phyloP scores from a whole-genome alignment of 2,797 vertebrate genomes.

The Sebastes diaconus region DNA sequence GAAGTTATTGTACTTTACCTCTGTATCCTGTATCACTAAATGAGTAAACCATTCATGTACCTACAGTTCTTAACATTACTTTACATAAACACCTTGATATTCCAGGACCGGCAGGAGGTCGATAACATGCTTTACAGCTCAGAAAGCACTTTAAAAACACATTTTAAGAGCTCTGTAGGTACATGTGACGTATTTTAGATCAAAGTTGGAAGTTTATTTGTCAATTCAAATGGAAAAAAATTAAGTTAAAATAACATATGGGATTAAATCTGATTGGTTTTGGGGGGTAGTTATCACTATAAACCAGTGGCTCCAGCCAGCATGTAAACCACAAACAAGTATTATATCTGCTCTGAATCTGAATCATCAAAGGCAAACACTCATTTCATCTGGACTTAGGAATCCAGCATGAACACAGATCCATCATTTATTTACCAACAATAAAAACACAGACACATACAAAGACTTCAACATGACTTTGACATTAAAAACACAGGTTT shows the following conservation, averaged over 20 bases:
- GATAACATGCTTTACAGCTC: no score
- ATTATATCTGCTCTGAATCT: not conserved
- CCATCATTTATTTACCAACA: conserved; percentile 41
- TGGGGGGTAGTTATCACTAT: no score
- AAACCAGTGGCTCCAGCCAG: not conserved
- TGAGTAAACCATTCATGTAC: not conserved
- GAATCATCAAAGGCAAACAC: not conserved
- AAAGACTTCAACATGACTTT: not conserved
- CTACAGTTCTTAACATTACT: no score
- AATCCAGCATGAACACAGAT: not conserved
- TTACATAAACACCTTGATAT: no score
- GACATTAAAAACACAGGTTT: not conserved
- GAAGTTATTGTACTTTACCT: no score
- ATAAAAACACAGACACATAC: not conserved
- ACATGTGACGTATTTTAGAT: no score
- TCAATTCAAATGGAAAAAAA: not conserved
- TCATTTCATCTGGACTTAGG: not conserved
- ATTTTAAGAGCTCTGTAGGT: not conserved
- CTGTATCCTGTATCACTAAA: not conserved
- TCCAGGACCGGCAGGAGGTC: no score
- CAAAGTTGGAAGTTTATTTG: not conserved
- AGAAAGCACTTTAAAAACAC: no score
- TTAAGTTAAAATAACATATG: not conserved
- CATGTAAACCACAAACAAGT: fast-evolving
- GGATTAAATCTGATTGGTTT: not conserved